Conservation (phyloP, 2,888 invertebrate genomes). For the Spisula subtruncata region DNA sequence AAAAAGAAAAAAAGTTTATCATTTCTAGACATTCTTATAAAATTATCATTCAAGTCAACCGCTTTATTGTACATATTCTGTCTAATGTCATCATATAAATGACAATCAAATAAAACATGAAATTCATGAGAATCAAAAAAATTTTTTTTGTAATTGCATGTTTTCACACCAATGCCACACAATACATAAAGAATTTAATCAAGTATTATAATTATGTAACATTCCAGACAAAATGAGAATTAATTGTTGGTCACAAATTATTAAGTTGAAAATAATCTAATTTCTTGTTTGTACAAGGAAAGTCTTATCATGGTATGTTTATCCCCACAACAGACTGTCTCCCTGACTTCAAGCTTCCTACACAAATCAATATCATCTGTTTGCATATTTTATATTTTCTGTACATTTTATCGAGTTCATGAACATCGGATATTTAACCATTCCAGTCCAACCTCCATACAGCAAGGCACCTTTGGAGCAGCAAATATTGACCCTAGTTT, state of each 20-base stretch:
- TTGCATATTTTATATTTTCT: constrained; percentile 18
- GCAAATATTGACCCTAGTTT: too few relatives aligned
- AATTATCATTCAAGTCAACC: too few relatives aligned
- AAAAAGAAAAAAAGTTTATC: too few relatives aligned
- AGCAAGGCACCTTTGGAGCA: too few relatives aligned
- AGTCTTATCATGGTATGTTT: constrained; percentile 18
- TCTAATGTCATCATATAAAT: too few relatives aligned
- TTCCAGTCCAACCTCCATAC: too few relatives aligned
- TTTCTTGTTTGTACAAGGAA: constrained; percentile 1
- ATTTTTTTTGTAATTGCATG: background rate
- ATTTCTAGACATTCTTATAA: too few relatives aligned
- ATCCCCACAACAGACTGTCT: background rate
- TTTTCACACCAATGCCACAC: background rate
- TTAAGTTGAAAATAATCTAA: constrained; percentile 13
- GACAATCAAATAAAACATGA: too few relatives aligned
- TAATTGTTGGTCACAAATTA: background rate
- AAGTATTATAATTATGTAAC: too few relatives aligned
- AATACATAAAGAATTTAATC: too few relatives aligned
- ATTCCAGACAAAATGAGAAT: background rate
- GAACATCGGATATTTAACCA: background rate
- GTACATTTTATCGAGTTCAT: background rate
- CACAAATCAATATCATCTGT: constrained; percentile 24
- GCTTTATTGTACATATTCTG: too few relatives aligned
- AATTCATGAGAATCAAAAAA: too few relatives aligned
- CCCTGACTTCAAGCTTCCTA: background rate